Conservation (phyloP, 1,140 invertebrate species). For the Tyrophagus putrescentiae region DNA sequence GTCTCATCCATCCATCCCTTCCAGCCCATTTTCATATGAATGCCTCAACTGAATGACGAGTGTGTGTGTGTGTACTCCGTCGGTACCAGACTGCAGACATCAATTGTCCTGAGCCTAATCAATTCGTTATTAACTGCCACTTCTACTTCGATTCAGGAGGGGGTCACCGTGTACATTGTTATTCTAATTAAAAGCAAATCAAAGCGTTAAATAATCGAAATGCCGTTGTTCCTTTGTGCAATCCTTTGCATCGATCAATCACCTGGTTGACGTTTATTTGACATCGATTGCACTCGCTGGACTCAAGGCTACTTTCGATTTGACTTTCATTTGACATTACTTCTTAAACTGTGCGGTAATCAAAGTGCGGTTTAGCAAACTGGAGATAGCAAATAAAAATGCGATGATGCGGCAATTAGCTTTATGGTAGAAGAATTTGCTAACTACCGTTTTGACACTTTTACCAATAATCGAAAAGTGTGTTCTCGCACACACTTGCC, state of each 20-base stretch:
- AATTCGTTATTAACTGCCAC: conserved; percentile 2
- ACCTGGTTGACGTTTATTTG: conserved; percentile 9
- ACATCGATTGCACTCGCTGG: neutral
- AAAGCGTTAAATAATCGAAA: conserved; percentile 2
- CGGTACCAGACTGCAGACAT: neutral
- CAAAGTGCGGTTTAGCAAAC: no score
- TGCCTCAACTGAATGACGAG: neutral
- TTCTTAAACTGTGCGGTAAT: no score
- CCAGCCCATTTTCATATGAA: conserved; percentile 17
- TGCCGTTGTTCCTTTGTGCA: neutral
- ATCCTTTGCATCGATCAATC: conserved; percentile 11
- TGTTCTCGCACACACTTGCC: no score
- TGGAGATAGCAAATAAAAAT: no score
- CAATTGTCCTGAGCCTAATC: neutral
- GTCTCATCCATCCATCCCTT: no score
- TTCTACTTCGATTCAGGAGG: no score
- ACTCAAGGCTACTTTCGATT: neutral
- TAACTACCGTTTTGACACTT: no score
- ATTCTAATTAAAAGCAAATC: conserved; percentile 14
- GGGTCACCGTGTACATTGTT: conserved; percentile 1
- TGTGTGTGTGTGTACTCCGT: neutral
- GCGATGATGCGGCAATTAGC: no score
- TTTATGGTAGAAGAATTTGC: no score
- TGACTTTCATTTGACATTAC: conserved; percentile 16
- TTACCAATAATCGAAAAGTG: no score